Percentiles rank a stretch among this genome's conserved stretches.
phyloP scores from a whole-genome alignment of 1,140 invertebrate genomes.

The Hydropsyche tenuis region DNA sequence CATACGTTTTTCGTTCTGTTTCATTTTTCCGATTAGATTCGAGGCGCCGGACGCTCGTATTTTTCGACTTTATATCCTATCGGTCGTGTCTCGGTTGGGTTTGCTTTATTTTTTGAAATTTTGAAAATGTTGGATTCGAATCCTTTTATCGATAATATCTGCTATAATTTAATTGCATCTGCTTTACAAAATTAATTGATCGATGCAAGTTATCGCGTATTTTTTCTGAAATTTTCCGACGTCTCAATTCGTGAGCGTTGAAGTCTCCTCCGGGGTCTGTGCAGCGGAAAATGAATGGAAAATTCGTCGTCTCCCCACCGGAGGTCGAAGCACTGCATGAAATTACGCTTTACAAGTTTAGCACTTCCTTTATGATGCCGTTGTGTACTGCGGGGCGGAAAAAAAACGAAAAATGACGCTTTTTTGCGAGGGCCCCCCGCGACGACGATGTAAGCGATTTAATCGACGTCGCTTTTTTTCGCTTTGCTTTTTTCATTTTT shows the following conservation, averaged over 20 bases:
- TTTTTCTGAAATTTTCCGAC: background rate
- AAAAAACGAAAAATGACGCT: slow-evolving; percentile 25
- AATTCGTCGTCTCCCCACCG: background rate
- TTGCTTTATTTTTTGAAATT: background rate
- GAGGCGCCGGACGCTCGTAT: background rate
- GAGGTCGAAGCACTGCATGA: slow-evolving; percentile 45
- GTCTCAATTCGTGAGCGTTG: background rate
- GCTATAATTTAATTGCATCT: too few species aligned
- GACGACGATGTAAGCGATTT: slow-evolving; percentile 13
- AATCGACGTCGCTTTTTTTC: background rate
- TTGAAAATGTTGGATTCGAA: background rate
- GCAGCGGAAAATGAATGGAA: background rate
- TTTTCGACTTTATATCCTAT: background rate
- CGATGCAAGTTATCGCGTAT: background rate
- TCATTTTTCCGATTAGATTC: too few species aligned
- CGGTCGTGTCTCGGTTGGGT: too few species aligned
- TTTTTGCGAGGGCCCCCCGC: background rate
- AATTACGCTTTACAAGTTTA: slow-evolving; percentile 52
- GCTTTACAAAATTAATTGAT: too few species aligned
- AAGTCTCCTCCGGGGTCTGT: background rate
- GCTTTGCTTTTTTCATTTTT: background rate
- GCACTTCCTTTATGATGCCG: slow-evolving; percentile 49
- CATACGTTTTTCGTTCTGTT: background rate
- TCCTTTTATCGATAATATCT: too few species aligned
- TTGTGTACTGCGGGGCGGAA: slow-evolving; percentile 39